Percentiles rank a stretch among this genome's conserved stretches.
Conservation (phyloP, 2,113 vertebrate genomes). For the Lichenostomus cassidix region DNA sequence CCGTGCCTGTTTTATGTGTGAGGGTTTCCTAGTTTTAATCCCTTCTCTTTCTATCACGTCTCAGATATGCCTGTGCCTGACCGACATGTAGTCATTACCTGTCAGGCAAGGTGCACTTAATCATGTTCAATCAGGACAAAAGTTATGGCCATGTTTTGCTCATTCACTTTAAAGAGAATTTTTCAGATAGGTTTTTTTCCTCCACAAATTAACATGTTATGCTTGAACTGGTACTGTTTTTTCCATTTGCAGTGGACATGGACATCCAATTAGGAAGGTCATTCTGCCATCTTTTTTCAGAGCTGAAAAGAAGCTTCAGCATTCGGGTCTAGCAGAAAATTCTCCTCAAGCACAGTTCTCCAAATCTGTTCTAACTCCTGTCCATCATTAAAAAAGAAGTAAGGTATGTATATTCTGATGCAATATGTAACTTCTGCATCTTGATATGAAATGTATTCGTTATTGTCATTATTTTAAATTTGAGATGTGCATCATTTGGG, state of each 20-base stretch:
- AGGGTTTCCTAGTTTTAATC: background rate
- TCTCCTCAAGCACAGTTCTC: background rate
- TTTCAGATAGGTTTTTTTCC: background rate
- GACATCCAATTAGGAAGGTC: background rate
- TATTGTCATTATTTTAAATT: background rate
- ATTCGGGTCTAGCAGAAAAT: background rate
- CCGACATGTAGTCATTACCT: background rate
- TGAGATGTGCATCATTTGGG: background rate
- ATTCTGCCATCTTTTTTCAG: background rate
- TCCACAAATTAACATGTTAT: background rate
- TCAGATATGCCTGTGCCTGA: background rate
- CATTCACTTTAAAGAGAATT: background rate
- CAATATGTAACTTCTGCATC: background rate
- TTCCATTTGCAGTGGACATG: background rate
- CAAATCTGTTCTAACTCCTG: background rate
- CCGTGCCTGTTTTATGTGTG: background rate
- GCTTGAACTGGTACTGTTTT: background rate
- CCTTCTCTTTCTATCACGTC: background rate
- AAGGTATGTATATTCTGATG: background rate
- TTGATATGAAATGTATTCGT: background rate
- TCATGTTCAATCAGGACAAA: background rate
- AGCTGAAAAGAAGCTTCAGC: background rate
- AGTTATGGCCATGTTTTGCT: background rate
- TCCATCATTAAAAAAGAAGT: background rate
- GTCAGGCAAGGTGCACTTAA: background rate